Base-by-base conservation (phyloP, 2,888 invertebrate species). In the Trissoscelio sp. region DNA sequence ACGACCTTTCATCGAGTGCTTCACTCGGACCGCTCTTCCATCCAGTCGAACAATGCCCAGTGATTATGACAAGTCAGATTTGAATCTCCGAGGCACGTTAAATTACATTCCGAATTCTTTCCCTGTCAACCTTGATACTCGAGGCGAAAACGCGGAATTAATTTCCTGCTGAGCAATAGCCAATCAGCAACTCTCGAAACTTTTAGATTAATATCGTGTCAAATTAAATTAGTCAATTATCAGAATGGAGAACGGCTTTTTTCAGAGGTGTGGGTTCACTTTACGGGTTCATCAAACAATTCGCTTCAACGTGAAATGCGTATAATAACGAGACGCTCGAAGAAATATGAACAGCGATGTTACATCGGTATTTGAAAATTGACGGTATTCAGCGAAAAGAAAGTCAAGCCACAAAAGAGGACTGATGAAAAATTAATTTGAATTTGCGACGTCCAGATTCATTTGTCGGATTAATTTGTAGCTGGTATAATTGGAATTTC, bases 21-120 rank as follows among this genome's bases (percentile, higher is more conserved):
- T 77, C 51, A 53, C 44, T 66, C 69, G 57, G 51, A 55, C 74
- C 60, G 55, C 57, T 77, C 77, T 72, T 31, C 77, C 69, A 73
- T 69, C 67, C 67, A 55, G 60, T 39, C 62, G 77, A 73, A 81
- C 81, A 81, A 81, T 81, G 78, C 64, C 48, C 69, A 55, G 73
- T 81, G 78, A 81, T 81, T 81, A 81, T 81, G 73, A 78, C 81
- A 62, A 78, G 78, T 78, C 62, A 77, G 81, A 81, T 78, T 57
- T 37, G 73, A 73, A 81, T 73, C 81, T 78, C 53, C n/a, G 69
- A 64, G 74, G 55, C 14, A 69, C 74, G 74, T 81, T 78, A 81
- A 81, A 78, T 81, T 81, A 81, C 81, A 78, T 81, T 69, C 64
- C 51, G 42, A 64, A 78, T 81, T 81, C 78, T 81, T 81, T 74